These are phyloP conservation scores for Aspidapion aeneum DNA, from an alignment of 2,888 invertebrate genomes.

Conservation along the genomic window DNA sequence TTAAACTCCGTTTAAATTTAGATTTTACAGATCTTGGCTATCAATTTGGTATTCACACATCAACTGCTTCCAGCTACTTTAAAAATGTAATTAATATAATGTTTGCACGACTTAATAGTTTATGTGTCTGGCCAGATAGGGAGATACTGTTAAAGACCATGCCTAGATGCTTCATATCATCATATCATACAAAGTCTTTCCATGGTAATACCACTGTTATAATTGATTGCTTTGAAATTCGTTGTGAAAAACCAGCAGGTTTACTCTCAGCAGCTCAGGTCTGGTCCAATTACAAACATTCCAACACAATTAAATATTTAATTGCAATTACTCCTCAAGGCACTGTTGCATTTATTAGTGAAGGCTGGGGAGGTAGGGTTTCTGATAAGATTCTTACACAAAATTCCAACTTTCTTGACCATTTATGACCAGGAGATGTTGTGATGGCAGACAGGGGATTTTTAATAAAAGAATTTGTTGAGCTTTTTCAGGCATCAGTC, in stretches of 20 bases:
- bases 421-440: too few species aligned
- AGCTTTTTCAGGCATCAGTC: slow-evolving; percentile 19
- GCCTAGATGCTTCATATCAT: slow-evolving; percentile 17
- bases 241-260: slow-evolving; percentile 7
- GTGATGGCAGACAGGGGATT: too few species aligned
- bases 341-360: slow-evolving; percentile 19
- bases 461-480: slow-evolving; percentile 23
- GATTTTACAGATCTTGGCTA: neutral
- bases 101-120: slow-evolving; percentile 3
- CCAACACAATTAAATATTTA: slow-evolving; percentile 22
- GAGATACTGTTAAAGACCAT: slow-evolving; percentile 3
- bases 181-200: slow-evolving; percentile 18
- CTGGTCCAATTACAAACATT: slow-evolving; percentile 21
- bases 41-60: neutral
- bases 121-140: slow-evolving; percentile 8
- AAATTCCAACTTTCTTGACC: slow-evolving; percentile 15
- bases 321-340: slow-evolving; percentile 26
- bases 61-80: slow-evolving; percentile 4
- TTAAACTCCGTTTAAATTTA: neutral
- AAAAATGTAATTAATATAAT: slow-evolving; percentile 8
- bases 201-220: slow-evolving; percentile 10
- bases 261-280: slow-evolving; percentile 9
- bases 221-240: neutral
- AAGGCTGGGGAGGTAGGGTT: slow-evolving; percentile 23
- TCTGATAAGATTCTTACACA: slow-evolving; percentile 22